Evolutionary conservation across 2,888 invertebrate species (phyloP), one percentile per base, ranked within the genome.

Genomic region (Scrobipalpa atriplicella): DNA sequence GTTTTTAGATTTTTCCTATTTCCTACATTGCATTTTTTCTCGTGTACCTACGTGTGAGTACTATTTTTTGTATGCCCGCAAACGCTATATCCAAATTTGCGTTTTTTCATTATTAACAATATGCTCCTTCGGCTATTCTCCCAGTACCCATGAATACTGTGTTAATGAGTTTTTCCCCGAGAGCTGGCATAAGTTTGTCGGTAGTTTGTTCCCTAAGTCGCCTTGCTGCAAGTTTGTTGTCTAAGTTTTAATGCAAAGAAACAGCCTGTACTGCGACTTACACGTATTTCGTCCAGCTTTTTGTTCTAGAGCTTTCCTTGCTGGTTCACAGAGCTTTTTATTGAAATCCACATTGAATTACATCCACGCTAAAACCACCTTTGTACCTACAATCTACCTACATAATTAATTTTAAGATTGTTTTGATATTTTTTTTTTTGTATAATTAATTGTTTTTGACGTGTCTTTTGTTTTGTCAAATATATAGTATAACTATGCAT

Each of bases 41-140:
- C n/a, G n/a, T n/a, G n/a, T n/a, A n/a, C n/a, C n/a, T n/a, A n/a
- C n/a, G n/a, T n/a, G n/a, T n/a, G n/a, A n/a, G n/a, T n/a, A n/a
- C n/a, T 29, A 3, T 29, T 29, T 29, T 29, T 29, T 29, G 29
- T 29, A 29, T 52, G 18, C 16, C 52, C 16, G 8, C 16, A n/a
- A n/a, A n/a, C n/a, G n/a, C n/a, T n/a, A n/a, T 29, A 29, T 5
- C 29, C 29, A 29, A 29, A 29, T 29, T 29, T 29, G 29, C 52
- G 8, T 52, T 9, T 9, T 52, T 52, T 52, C 9, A 19, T 16
- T 21, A 21, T 19, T 2, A 54, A 18, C 2, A 54, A 54, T 18
- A 10, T 6, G 70, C 75, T 76, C 75, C 75, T 76, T n/a, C 16
- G 58, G 66, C 19, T 64, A 60, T 64, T 39, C 47, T 64, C 29